Percentiles rank a stretch among this genome's conserved stretches.
Conservation (phyloP, 2,888 invertebrate genomes). For the Apodemia hepburni region DNA sequence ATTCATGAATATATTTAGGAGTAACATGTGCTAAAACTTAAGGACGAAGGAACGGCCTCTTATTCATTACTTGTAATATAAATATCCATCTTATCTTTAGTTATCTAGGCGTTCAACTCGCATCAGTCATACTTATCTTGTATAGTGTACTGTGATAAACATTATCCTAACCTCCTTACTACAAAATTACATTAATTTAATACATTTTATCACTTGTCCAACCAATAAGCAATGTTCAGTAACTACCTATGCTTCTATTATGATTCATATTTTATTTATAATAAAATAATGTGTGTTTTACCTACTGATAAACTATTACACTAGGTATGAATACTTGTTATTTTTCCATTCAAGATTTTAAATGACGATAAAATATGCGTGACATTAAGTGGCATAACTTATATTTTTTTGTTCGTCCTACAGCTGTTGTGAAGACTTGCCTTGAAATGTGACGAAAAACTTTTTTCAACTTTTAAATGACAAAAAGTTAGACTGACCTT, state of each 20-base stretch:
- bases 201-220: not conserved
- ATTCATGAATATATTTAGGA: too few relatives aligned
- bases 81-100: slow-evolving; percentile 35
- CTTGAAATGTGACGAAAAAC: not conserved
- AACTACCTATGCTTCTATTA: not conserved
- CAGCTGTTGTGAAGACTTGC: slow-evolving; percentile 6
- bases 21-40: too few relatives aligned
- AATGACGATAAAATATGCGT: slow-evolving; percentile 6
- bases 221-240: not conserved
- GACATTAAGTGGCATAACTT: not conserved
- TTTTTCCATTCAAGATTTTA: slow-evolving; percentile 4
- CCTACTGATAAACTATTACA: not conserved
- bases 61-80: slow-evolving; percentile 17
- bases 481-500: slow-evolving; percentile 79
- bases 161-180: slow-evolving; percentile 26
- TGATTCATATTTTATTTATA: slow-evolving; percentile 7
- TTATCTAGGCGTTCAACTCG: slow-evolving; percentile 49
- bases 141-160: slow-evolving; percentile 40
- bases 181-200: slow-evolving; percentile 26
- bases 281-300: not conserved
- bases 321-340: not conserved
- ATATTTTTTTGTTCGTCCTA: not conserved
- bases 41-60: not conserved
- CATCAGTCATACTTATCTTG: slow-evolving; percentile 61
- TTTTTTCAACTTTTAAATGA: slow-evolving; percentile 14